phyloP scores from a whole-genome alignment of 1,140 invertebrate genomes.

The Mactra quadrangularis region DNA sequence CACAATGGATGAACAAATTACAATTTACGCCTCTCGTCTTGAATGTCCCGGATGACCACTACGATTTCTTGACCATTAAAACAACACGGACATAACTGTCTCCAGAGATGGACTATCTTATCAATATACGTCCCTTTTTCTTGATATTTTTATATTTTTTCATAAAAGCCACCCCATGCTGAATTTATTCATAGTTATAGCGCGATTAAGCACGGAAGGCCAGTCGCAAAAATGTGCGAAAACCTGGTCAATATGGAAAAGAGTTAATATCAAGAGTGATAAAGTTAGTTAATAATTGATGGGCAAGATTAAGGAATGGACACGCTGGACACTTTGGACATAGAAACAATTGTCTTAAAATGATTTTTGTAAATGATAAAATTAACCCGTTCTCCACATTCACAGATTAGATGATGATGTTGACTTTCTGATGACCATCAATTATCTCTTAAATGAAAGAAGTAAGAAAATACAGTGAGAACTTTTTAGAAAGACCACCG shows the following conservation, averaged over 20 bases:
- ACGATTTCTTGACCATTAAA: slow-evolving; percentile 39
- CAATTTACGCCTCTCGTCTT: slow-evolving; percentile 31
- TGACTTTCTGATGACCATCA: no score
- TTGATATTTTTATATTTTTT: slow-evolving; percentile 1
- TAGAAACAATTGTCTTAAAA: no score
- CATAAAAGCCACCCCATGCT: neutral
- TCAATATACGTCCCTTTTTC: slow-evolving; percentile 13
- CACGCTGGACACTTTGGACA: no score
- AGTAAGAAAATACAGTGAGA: no score
- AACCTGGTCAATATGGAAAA: slow-evolving; percentile 38
- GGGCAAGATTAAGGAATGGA: neutral
- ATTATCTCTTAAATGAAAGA: no score
- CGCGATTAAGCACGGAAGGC: neutral
- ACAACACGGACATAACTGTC: slow-evolving; percentile 37
- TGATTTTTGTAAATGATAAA: no score
- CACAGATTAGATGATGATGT: no score
- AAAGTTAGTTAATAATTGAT: slow-evolving; percentile 30
- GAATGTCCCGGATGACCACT: slow-evolving; percentile 31
- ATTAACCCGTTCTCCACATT: no score
- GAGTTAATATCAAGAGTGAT: slow-evolving; percentile 20
- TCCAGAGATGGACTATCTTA: slow-evolving; percentile 10
- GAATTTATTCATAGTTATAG: neutral
- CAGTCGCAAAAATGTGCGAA: neutral
- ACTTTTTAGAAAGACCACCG: no score
- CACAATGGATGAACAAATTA: slow-evolving; percentile 38